Evolutionary conservation across 2,888 invertebrate species (phyloP).

Genomic region (Apamea sordens): DNA sequence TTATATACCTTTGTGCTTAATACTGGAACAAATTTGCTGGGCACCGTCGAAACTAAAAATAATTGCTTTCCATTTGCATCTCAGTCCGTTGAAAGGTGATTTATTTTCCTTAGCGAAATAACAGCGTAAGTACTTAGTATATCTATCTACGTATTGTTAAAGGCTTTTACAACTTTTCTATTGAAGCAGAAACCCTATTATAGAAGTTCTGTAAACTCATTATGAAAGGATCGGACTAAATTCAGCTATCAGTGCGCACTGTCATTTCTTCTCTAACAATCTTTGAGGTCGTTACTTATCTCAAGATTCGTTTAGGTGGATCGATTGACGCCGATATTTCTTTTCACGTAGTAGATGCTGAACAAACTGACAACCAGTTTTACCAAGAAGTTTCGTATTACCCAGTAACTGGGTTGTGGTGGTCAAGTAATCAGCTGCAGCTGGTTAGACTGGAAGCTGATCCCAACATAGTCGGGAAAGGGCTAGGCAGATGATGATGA

Average conservation of each 20-base stretch:
- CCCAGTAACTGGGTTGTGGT: no score
- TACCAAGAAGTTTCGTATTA: no score
- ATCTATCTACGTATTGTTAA: conserved; percentile 21
- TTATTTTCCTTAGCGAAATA: conserved; percentile 20
- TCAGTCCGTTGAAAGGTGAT: conserved; percentile 18
- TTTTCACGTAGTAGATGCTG: neutral
- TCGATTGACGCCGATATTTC: conserved; percentile 27
- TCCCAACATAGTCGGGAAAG: no score
- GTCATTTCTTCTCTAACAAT: conserved; percentile 40
- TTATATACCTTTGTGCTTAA: conserved; percentile 30
- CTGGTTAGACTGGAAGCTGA: no score
- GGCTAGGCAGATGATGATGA: no score
- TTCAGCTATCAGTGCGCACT: conserved; percentile 30
- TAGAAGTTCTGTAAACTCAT: conserved; percentile 52
- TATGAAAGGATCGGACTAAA: conserved; percentile 39
- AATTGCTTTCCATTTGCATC: conserved; percentile 27
- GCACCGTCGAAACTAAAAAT: conserved; percentile 24
- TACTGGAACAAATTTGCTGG: conserved; percentile 4
- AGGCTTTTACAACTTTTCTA: conserved; percentile 50
- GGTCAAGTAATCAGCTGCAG: no score
- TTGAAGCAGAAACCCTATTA: conserved; percentile 47
- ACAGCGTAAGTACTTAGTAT: conserved; percentile 12
- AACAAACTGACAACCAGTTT: no score
- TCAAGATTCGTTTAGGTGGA: conserved; percentile 27
- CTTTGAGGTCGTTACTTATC: conserved; percentile 32